A percentile compares a stretch with the other conserved stretches of the same genome.
Conservation (phyloP, 2,113 vertebrate genomes). For the Gasterosteus aculeatus region DNA sequence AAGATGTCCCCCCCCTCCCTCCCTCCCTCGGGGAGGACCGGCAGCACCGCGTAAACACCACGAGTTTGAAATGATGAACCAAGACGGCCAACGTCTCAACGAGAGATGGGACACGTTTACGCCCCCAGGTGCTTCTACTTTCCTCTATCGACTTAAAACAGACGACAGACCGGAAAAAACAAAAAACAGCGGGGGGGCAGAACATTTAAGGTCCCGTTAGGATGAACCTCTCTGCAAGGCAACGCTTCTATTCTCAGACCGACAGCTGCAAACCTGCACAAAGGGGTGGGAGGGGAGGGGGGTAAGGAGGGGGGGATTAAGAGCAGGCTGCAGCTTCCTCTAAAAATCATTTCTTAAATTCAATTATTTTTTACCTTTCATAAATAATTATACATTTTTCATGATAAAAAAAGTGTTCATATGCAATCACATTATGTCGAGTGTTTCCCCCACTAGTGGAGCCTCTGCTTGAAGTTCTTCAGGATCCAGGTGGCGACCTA, state of each 20-base stretch:
- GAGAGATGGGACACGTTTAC: background rate
- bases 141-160: constrained; percentile 53
- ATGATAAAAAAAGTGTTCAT: constrained; percentile 51
- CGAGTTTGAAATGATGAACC: background rate
- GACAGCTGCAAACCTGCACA: constrained; percentile 70
- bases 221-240: constrained; percentile 39
- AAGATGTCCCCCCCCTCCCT: constrained; percentile 28
- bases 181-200: background rate
- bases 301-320: constrained; percentile 26
- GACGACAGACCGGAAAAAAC: constrained; percentile 34
- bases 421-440: constrained; percentile 20
- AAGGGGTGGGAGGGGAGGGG: background rate
- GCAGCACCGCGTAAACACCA: background rate
- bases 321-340: constrained; percentile 71
- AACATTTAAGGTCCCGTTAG: constrained; percentile 20
- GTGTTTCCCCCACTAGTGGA: background rate
- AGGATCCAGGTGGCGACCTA: background rate
- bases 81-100: constrained; percentile 18
- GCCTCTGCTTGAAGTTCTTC: constrained; percentile 22
- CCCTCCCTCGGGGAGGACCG: background rate
- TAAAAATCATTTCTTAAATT: constrained; percentile 57
- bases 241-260: constrained; percentile 27
- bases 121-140: background rate
- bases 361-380: constrained; percentile 15
- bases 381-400: constrained; percentile 58